phyloP scores from a whole-genome alignment of 2,797 vertebrate species.

The Neosilurus hyrtlii region DNA sequence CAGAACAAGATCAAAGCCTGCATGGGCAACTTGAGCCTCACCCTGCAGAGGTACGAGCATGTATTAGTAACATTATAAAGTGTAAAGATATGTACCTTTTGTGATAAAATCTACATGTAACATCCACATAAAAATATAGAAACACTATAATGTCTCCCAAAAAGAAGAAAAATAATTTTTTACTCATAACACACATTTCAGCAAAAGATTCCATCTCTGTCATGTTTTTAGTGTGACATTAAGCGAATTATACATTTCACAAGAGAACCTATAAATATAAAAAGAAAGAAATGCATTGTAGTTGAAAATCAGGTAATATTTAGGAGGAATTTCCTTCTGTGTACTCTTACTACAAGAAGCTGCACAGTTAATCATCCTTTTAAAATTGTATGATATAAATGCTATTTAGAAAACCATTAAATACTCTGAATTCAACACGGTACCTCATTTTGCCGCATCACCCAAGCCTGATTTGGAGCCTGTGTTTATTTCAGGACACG shows the following conservation, averaged over 20 bases:
- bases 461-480: not conserved
- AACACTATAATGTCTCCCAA: not conserved
- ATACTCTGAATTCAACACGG: not conserved
- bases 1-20: conserved; percentile 99
- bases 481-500: not conserved
- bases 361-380: not conserved
- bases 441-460: not conserved
- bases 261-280: not conserved
- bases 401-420: not conserved
- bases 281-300: not conserved
- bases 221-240: not conserved
- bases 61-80: not conserved
- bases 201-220: not conserved
- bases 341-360: not conserved
- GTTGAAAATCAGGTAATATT: not conserved
- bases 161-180: too few relatives aligned
- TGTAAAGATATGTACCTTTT: too few relatives aligned
- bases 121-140: not conserved
- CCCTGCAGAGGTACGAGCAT: conserved; percentile 81
- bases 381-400: not conserved
- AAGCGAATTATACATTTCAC: not conserved
- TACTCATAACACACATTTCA: not conserved
- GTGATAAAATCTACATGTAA: not conserved
- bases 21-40: conserved; percentile 84
- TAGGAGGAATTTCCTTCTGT: not conserved